phyloP scores from a whole-genome alignment of 2,113 vertebrate species.

The Catagonus wagneri region DNA sequence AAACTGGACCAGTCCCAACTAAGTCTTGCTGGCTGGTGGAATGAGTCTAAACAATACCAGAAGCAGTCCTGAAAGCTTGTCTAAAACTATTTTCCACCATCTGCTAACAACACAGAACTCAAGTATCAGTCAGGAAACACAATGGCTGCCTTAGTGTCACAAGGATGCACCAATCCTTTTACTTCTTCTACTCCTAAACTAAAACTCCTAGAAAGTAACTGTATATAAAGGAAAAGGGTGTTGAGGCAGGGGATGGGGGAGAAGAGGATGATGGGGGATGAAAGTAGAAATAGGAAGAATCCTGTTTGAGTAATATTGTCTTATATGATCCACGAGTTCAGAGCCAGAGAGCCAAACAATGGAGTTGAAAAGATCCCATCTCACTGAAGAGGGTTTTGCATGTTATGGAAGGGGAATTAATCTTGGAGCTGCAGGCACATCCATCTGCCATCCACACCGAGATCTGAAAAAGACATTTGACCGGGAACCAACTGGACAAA shows the following conservation, averaged over 20 bases:
- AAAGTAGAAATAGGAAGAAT: not conserved
- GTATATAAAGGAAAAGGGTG: not conserved
- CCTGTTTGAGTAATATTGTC: not conserved
- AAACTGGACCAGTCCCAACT: not conserved
- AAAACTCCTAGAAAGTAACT: not conserved
- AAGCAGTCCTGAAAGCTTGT: not conserved
- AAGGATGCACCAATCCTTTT: not conserved
- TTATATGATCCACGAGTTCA: not conserved
- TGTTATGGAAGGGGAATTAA: not conserved
- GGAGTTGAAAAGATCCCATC: not conserved
- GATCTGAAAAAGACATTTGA: constrained; percentile 32
- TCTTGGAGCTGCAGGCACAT: not conserved
- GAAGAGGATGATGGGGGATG: no score
- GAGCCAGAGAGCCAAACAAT: not conserved
- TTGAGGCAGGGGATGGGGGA: no score
- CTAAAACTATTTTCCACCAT: not conserved
- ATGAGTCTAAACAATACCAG: not conserved
- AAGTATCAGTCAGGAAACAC: not conserved
- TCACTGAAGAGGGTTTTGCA: not conserved
- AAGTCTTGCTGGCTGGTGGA: not conserved
- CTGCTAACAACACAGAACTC: not conserved
- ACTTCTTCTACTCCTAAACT: not conserved
- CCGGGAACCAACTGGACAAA: not conserved
- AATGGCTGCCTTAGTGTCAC: not conserved
- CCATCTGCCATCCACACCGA: not conserved